Evolutionary conservation across 1,140 invertebrate species (phyloP).

Genomic region (Drosophila aff.): DNA sequence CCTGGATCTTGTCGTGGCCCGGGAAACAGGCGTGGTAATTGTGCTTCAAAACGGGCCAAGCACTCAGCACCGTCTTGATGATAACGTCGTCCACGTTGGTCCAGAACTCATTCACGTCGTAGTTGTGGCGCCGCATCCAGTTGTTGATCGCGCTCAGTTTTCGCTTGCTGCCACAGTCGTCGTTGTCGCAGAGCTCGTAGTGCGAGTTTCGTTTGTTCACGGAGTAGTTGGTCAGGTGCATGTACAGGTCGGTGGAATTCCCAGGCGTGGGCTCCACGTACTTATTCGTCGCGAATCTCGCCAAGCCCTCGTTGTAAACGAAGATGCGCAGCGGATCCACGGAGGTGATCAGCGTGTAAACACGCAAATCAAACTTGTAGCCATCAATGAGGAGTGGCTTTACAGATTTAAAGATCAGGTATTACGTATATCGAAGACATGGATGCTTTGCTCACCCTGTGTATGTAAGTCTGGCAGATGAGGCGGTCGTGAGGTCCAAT

Average conservation of each 20-base stretch:
- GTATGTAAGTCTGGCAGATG: slow-evolving; percentile 93
- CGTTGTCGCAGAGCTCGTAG: slow-evolving; percentile 87
- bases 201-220: slow-evolving; percentile 96
- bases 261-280: slow-evolving; percentile 92
- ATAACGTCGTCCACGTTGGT: slow-evolving; percentile 94
- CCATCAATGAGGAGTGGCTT: slow-evolving; percentile 96
- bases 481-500: slow-evolving; percentile 91
- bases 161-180: slow-evolving; percentile 93
- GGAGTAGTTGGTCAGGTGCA: slow-evolving; percentile 99
- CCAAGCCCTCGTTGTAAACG: slow-evolving; percentile 97
- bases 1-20: slow-evolving; percentile 92
- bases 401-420: slow-evolving; percentile 29
- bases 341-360: slow-evolving; percentile 97
- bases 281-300: slow-evolving; percentile 94
- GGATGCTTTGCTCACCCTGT: slow-evolving; percentile 75
- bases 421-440: background rate
- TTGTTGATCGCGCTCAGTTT: slow-evolving; percentile 93
- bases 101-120: slow-evolving; percentile 92
- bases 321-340: slow-evolving; percentile 97
- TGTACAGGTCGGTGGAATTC: slow-evolving; percentile 94
- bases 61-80: slow-evolving; percentile 94
- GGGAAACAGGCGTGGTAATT: slow-evolving; percentile 95
- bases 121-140: slow-evolving; percentile 89
- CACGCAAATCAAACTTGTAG: slow-evolving; percentile 98
- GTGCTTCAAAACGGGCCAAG: slow-evolving; percentile 93